Base-by-base conservation (phyloP, 2,888 invertebrate species). In the Sinelater perroti region DNA sequence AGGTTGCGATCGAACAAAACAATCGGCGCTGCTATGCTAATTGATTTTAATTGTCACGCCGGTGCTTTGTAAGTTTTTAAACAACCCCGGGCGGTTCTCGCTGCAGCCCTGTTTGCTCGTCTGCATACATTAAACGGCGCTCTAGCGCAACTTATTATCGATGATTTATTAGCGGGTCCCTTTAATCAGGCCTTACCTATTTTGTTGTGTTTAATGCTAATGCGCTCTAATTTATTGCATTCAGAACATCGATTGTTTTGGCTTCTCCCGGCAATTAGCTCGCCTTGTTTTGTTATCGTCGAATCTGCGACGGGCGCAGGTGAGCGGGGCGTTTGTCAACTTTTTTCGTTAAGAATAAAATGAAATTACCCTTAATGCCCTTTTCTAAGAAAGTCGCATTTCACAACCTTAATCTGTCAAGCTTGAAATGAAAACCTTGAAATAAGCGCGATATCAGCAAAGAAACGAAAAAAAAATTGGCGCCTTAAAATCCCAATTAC, bases 171-270 rank as follows among this genome's bases (percentile, higher is more conserved):
- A 72, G 67, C 70, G 70, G 71, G 70, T 71, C 70, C 73, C 72
- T 74, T 76, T 76, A 75, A 76, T 75, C 74, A 75, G 72, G 70
- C 72, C 73, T 26, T 49, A 28, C 49, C 72, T 74, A 74, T 75
- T 75, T 75, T 74, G 73, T 72, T 71, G 72, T 74, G 72, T 74
- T 75, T 76, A 74, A 73, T 74, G 72, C 75, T 75, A 74, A 74
- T 73, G 71, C 71, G 70, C 72, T 72, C 70, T 71, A 73, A 75
- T 76, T 75, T 76, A 75, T 76, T 74, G 70, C 72, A 73, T 71
- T 69, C 72, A 20, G 33, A 33, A 31, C 28, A 26, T 16, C 30
- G 45, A 13, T 45, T 16, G 31, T 45, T 45, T 18, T 30, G 31
- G 30, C 33, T 46, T 33, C 18, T 17, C 13, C n/a, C 21, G 38